Base-by-base conservation (phyloP, 2,888 invertebrate species). In the Cephus pygmeus region DNA sequence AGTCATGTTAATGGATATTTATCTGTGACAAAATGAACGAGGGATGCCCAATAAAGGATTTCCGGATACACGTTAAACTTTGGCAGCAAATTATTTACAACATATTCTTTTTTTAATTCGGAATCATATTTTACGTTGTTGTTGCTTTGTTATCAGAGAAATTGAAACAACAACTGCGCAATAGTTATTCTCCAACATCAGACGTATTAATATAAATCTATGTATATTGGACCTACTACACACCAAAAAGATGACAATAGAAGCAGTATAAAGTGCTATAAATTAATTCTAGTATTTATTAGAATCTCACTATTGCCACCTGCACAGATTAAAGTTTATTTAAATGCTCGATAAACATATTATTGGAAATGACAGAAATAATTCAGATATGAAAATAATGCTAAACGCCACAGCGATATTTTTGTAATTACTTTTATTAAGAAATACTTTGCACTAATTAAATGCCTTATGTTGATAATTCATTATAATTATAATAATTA, bases 401-500 rank as follows among this genome's bases (percentile, higher is more conserved):
- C 23, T 56, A 56, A 56, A 56, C 56, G 74, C 23, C 23, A 34
- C 74, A 4, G 34, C 36, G 74, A 34, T 76, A 31, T 79, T 79
- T 79, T 79, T 79, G 76, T 76, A 76, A 79, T 79, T 79, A 79
- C 73, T 91, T 87, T 91, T 91, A 91, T 91, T 91, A 91, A 91
- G 91, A 91, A 91, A 91, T 91, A 91, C 90, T 91, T 91, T 91
- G 91, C 91, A 91, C 90, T 91, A 89, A 89, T 88, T 90, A 90
- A 91, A 91, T 91, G 91, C 90, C 91, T 91, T 91, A 91, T 88
- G 87, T 86, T 88, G 86, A 86, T 90, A 89, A 89, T 91, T 90
- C 88, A 88, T 88, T 86, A 88, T 90, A 90, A 88, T 91, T 91
- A 90, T 89, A 88, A 88, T 91, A 89, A 90, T 91, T 90, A 91